phyloP scores from a whole-genome alignment of 2,113 vertebrate genomes.

The Delphinus delphis region DNA sequence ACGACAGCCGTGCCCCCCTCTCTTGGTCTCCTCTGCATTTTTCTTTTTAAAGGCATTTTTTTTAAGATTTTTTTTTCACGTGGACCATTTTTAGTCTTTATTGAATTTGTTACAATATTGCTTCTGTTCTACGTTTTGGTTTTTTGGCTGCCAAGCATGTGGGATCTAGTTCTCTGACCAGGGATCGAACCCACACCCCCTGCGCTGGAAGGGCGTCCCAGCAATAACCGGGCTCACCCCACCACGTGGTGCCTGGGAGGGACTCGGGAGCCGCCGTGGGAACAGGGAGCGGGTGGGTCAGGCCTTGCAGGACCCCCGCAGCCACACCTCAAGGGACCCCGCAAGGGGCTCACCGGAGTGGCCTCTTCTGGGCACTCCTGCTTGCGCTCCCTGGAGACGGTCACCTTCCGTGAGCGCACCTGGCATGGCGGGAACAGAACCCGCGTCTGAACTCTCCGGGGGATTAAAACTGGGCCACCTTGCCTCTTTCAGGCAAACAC shows the following conservation, averaged over 20 bases:
- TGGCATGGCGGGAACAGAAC: background rate
- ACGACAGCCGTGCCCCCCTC: no score
- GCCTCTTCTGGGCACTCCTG: background rate
- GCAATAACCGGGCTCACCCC: background rate
- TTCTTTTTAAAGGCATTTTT: no score
- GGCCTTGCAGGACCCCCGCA: background rate
- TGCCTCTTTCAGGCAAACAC: background rate
- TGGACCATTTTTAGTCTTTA: no score
- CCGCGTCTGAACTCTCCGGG: background rate
- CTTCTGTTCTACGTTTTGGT: no score
- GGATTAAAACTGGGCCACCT: no score
- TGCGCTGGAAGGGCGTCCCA: fast-evolving
- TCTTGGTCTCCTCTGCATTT: no score
- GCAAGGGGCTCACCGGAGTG: background rate
- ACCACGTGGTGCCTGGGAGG: background rate
- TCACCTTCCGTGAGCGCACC: no score
- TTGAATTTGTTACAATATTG: no score
- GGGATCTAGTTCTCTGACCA: no score
- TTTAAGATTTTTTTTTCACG: no score
- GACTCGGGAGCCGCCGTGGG: background rate
- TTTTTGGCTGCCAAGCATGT: no score
- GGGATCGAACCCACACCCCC: no score
- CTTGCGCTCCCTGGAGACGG: background rate
- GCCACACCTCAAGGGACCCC: background rate
- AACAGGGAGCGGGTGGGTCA: background rate